A percentile compares a stretch with the other conserved stretches of the same genome.
Evolutionary conservation across 2,797 vertebrate species (phyloP).

Genomic region (Poecilia picta): DNA sequence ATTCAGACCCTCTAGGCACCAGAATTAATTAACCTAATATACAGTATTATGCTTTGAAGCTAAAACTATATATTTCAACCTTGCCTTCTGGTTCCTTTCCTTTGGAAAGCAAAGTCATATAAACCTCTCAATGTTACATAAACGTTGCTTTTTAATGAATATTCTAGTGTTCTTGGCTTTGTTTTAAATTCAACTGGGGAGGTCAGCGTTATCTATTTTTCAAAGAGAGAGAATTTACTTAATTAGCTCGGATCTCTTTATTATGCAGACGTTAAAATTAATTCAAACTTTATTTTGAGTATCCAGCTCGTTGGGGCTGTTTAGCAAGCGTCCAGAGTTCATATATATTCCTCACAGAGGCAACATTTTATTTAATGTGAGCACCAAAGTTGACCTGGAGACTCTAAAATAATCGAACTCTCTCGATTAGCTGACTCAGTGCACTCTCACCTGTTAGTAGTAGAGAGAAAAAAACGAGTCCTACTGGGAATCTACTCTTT

Average conservation of each 20-base stretch:
- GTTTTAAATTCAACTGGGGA: conserved; percentile 70
- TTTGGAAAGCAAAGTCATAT: conserved; percentile 64
- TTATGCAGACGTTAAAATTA: conserved; percentile 75
- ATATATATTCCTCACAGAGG: background rate
- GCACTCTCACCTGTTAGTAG: conserved; percentile 30
- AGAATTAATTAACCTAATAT: conserved; percentile 74
- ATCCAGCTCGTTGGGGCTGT: conserved; percentile 51
- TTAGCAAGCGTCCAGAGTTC: conserved; percentile 57
- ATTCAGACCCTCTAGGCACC: conserved; percentile 62
- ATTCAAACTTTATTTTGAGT: conserved; percentile 71
- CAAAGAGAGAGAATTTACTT: conserved; percentile 72
- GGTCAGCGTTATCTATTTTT: conserved; percentile 71
- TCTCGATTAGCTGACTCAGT: conserved; percentile 49
- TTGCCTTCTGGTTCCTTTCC: conserved; percentile 62
- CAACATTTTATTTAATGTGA: conserved; percentile 37
- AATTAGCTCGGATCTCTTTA: conserved; percentile 77
- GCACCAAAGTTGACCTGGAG: conserved; percentile 31
- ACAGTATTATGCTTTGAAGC: conserved; percentile 77
- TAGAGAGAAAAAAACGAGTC: conserved; percentile 23
- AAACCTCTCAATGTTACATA: conserved; percentile 68
- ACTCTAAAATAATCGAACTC: conserved; percentile 32
- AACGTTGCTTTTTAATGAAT: conserved; percentile 75
- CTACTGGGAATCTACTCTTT: conserved; percentile 35
- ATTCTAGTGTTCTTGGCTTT: conserved; percentile 70
- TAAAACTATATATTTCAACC: conserved; percentile 66